Evolutionary conservation across 2,113 vertebrate genomes (phyloP).

Genomic region (Tretioscincus oriximinensis): DNA sequence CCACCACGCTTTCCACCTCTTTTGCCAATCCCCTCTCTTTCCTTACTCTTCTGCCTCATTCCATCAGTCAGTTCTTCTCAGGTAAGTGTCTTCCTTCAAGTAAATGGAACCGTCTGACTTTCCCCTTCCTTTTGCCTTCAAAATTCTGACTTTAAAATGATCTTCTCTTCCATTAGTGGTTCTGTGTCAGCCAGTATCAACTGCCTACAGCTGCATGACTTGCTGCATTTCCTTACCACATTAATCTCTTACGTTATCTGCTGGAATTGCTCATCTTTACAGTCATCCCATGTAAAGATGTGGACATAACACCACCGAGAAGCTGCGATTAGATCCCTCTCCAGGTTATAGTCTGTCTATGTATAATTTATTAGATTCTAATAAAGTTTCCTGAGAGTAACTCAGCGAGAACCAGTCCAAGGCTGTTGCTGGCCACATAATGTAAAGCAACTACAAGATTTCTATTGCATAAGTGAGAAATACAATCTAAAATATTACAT

Average conservation of each 20-base stretch:
- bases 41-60: constrained; percentile 91
- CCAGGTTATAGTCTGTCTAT: constrained; percentile 31
- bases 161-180: background rate
- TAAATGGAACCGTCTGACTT: background rate
- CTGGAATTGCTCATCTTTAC: background rate
- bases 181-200: background rate
- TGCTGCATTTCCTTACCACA: background rate
- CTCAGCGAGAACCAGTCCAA: background rate
- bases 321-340: constrained; percentile 31
- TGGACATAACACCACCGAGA: constrained; percentile 47
- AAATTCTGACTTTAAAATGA: background rate
- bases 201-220: background rate
- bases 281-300: constrained; percentile 25
- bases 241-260: background rate
- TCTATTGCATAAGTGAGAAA: too few species aligned
- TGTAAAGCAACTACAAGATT: too few species aligned
- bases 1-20: constrained; percentile 87
- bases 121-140: background rate
- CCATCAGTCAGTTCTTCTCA: constrained; percentile 93
- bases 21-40: constrained; percentile 92
- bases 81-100: constrained; percentile 76
- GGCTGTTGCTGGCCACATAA: background rate
- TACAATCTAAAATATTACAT: too few species aligned
- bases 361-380: constrained; percentile 39
- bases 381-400: constrained; percentile 10